Percentiles rank a stretch among this genome's conserved stretches.
These are phyloP conservation scores for Branchellion lobata DNA, from an alignment of 2,888 invertebrate species.

Conservation along the genomic window DNA sequence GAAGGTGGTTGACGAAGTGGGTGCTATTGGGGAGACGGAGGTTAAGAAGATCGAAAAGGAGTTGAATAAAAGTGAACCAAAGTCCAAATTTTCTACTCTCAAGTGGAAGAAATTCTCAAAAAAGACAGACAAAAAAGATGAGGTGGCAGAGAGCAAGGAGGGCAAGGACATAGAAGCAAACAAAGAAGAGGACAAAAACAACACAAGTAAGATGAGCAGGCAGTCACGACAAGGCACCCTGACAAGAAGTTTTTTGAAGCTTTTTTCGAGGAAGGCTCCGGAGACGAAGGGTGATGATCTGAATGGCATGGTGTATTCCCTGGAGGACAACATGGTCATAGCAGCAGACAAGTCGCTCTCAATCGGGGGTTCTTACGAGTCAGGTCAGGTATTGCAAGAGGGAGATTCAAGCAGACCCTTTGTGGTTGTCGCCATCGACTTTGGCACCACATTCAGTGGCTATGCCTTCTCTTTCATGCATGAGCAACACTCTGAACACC, in stretches of 20 bases:
- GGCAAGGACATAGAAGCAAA: not conserved
- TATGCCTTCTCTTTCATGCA: constrained; percentile 66
- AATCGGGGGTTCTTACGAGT: not conserved
- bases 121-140: not conserved
- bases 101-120: not conserved
- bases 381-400: not conserved
- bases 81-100: not conserved
- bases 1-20: not conserved
- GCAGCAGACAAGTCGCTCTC: not conserved
- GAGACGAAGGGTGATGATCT: not conserved
- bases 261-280: not conserved
- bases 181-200: not conserved
- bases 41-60: not conserved
- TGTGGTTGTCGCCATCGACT: constrained; percentile 67
- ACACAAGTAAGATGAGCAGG: not conserved
- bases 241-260: not conserved
- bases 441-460: constrained; percentile 68
- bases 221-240: not conserved
- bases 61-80: not conserved
- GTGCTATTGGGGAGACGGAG: not conserved
- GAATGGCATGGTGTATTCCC: constrained; percentile 6
- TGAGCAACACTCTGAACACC: constrained; percentile 65
- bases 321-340: constrained; percentile 7
- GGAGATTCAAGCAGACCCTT: constrained; percentile 55
- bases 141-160: not conserved